Conservation (phyloP, 2,888 invertebrate species). For the Epinotia ramella region DNA sequence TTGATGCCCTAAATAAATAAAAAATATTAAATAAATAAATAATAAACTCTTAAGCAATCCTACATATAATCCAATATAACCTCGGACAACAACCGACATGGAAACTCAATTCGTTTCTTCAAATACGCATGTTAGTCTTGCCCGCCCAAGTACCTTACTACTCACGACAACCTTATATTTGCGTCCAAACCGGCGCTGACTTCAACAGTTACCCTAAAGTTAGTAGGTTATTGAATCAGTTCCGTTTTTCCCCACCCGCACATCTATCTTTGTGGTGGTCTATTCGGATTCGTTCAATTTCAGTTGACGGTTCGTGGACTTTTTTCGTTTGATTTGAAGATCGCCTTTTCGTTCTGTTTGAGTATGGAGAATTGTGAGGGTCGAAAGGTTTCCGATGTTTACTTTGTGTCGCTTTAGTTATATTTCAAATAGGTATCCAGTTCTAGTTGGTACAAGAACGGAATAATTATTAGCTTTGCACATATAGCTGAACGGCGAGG, state of each 20-base stretch:
- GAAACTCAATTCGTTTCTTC: constrained; percentile 57
- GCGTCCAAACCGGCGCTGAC: neutral
- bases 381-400: constrained; percentile 10
- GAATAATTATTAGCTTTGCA: neutral
- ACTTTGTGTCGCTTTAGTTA: neutral
- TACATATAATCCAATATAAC: constrained; percentile 32
- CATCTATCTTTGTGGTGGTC: constrained; percentile 12
- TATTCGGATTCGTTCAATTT: constrained; percentile 21
- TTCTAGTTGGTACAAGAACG: neutral
- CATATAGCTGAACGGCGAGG: no score
- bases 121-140: constrained; percentile 33
- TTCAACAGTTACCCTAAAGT: neutral
- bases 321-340: constrained; percentile 29
- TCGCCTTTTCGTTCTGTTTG: constrained; percentile 31
- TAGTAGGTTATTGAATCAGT: constrained; percentile 1
- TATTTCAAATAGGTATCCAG: neutral
- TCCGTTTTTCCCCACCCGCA: constrained; percentile 12
- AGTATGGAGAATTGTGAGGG: constrained; percentile 5
- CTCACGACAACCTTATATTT: constrained; percentile 12
- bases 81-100: constrained; percentile 50
- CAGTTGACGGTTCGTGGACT: constrained; percentile 13
- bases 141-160: constrained; percentile 25
- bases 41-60: constrained; percentile 12
- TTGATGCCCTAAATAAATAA: neutral
- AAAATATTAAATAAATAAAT: no score